phyloP scores from a whole-genome alignment of 2,888 invertebrate species.

The Pristionchus entomophagus region DNA sequence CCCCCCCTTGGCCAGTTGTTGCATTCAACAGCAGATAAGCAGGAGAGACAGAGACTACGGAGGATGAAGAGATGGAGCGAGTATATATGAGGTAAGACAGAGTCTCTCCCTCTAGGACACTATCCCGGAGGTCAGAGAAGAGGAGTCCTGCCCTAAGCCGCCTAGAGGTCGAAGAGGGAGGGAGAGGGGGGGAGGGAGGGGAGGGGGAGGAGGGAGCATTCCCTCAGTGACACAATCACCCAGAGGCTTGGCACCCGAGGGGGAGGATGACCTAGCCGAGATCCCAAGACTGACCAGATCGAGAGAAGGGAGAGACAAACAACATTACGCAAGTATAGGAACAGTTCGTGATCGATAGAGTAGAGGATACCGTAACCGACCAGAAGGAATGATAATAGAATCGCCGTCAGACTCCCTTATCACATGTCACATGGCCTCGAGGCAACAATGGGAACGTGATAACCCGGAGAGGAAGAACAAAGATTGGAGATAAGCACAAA shows the following conservation, averaged over 20 bases:
- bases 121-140: conserved; percentile 31
- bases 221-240: conserved; percentile 33
- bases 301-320: neutral
- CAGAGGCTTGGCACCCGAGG: conserved; percentile 16
- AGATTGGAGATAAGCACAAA: neutral
- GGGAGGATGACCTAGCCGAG: neutral
- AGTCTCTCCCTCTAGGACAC: conserved; percentile 23
- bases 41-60: neutral
- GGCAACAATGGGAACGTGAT: conserved; percentile 37
- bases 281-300: neutral
- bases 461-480: neutral
- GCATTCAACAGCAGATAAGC: no score
- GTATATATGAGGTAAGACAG: conserved; percentile 26
- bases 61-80: neutral
- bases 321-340: neutral
- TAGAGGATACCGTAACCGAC: neutral
- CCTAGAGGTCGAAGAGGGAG: neutral
- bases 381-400: neutral
- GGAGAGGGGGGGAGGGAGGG: neutral
- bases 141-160: neutral
- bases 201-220: neutral
- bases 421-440: neutral
- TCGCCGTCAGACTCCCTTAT: neutral
- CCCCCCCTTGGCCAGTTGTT: no score
- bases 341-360: neutral